These are phyloP conservation scores for Oxyura jamaicensis DNA, from an alignment of 2,113 vertebrate species.

Conservation along the genomic window DNA sequence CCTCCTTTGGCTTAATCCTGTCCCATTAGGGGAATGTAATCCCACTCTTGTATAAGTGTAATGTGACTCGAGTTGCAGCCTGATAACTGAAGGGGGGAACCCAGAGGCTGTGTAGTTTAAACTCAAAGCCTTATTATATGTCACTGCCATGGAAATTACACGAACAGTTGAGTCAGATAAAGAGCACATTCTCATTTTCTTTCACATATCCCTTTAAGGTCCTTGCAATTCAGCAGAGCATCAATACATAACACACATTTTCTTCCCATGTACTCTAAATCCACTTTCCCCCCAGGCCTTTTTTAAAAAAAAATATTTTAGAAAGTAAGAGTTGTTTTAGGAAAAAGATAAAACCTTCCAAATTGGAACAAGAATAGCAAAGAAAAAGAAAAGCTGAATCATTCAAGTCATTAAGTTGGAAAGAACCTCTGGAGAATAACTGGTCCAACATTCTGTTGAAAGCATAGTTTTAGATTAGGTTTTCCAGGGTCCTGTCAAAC, in stretches of 20 bases:
- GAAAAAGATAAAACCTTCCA: not conserved
- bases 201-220: not conserved
- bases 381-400: not conserved
- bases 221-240: not conserved
- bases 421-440: not conserved
- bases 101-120: slow-evolving; percentile 43
- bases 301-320: not conserved
- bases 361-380: not conserved
- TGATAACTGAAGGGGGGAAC: slow-evolving; percentile 19
- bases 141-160: slow-evolving; percentile 60
- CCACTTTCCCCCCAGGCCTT: too few relatives aligned
- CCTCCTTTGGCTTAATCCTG: slow-evolving; percentile 62
- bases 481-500: not conserved
- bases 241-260: not conserved
- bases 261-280: not conserved
- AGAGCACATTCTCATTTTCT: slow-evolving; percentile 46
- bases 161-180: slow-evolving; percentile 60
- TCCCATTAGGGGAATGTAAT: slow-evolving; percentile 58
- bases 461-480: not conserved
- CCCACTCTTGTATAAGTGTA: slow-evolving; percentile 61
- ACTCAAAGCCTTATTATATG: slow-evolving; percentile 51
- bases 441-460: not conserved
- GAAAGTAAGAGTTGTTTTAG: not conserved
- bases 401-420: not conserved
- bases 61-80: slow-evolving; percentile 46